Percentiles rank a stretch among this genome's conserved stretches.
phyloP scores from a whole-genome alignment of 2,797 vertebrate genomes.

The Picus viridis region DNA sequence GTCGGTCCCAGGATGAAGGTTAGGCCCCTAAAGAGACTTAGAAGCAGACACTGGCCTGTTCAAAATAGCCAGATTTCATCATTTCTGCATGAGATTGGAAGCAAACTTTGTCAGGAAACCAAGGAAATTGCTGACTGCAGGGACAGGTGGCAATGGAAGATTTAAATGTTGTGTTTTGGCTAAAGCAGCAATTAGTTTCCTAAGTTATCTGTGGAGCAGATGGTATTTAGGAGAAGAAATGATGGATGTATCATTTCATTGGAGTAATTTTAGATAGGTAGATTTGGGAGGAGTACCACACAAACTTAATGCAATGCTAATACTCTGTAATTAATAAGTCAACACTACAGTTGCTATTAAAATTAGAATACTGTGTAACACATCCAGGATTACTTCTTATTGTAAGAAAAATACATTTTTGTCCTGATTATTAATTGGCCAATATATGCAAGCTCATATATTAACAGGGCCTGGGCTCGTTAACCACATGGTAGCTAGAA shows the following conservation, averaged over 20 bases:
- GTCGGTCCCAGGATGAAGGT: not conserved
- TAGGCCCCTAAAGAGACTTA: not conserved
- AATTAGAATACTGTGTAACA: not conserved
- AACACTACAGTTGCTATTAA: not conserved
- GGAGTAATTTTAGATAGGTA: not conserved
- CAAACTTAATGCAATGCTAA: not conserved
- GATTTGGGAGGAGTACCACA: not conserved
- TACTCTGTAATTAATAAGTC: not conserved
- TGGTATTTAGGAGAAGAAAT: not conserved
- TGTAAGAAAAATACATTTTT: not conserved
- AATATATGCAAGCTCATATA: not conserved
- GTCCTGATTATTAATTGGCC: not conserved
- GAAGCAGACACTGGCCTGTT: not conserved
- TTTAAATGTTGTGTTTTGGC: conserved; percentile 2
- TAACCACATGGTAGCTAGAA: not conserved
- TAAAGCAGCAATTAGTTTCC: not conserved
- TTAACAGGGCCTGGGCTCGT: not conserved
- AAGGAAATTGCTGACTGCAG: conserved; percentile 7
- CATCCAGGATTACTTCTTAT: not conserved
- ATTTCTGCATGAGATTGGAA: not conserved
- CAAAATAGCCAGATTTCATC: not conserved
- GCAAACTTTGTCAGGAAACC: not conserved
- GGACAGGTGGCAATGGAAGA: not conserved
- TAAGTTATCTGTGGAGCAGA: not conserved
- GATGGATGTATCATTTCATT: not conserved